phyloP scores from a whole-genome alignment of 1,140 invertebrate species.

The Grapholita molesta region DNA sequence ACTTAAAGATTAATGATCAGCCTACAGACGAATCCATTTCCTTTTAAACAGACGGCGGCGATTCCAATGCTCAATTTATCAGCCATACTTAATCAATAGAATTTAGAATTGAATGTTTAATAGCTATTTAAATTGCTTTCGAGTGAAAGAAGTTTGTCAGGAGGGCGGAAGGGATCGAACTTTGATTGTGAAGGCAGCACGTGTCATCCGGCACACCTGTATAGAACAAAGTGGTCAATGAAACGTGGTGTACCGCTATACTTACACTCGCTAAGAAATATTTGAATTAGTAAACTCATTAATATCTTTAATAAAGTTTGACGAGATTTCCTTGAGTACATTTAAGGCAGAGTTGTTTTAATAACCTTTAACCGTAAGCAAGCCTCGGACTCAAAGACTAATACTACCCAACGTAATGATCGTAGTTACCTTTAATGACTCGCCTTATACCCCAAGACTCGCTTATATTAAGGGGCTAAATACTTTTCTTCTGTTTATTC shows the following conservation, averaged over 20 bases:
- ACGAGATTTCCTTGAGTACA: neutral
- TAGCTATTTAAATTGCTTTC: slow-evolving; percentile 15
- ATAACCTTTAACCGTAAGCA: neutral
- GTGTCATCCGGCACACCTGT: slow-evolving; percentile 57
- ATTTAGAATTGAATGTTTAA: slow-evolving; percentile 11
- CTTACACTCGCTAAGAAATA: neutral
- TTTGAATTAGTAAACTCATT: too few species aligned
- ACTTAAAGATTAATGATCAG: neutral
- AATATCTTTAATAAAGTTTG: neutral
- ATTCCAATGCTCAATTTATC: slow-evolving; percentile 11
- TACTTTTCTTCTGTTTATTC: neutral
- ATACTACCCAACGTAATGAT: neutral
- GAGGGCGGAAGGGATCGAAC: slow-evolving; percentile 33
- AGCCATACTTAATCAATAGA: slow-evolving; percentile 12
- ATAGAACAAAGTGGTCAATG: slow-evolving; percentile 27
- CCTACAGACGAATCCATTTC: slow-evolving; percentile 13
- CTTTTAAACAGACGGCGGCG: slow-evolving; percentile 13
- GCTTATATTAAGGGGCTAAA: neutral
- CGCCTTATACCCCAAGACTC: slow-evolving; percentile 5
- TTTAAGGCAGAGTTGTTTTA: neutral
- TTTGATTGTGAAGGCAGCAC: slow-evolving; percentile 32
- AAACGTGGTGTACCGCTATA: neutral
- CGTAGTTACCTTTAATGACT: slow-evolving; percentile 1
- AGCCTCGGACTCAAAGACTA: neutral
- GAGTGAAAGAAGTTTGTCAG: slow-evolving; percentile 15